These are phyloP conservation scores for Sphecodes monilicornis DNA, from an alignment of 2,888 invertebrate genomes.

Conservation along the genomic window DNA sequence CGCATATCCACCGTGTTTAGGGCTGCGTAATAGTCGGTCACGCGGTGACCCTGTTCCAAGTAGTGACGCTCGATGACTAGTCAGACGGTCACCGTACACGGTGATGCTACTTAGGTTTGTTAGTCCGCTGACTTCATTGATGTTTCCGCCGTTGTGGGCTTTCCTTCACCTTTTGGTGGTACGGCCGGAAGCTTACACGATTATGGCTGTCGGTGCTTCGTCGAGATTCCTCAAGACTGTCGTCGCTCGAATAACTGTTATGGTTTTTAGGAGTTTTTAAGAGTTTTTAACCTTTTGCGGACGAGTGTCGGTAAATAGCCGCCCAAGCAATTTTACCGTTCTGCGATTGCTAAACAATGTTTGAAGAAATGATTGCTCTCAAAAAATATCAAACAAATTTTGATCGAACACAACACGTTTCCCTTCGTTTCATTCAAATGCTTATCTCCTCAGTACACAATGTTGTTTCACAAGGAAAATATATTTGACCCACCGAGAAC, in stretches of 20 bases:
- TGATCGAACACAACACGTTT: no score
- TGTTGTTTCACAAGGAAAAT: no score
- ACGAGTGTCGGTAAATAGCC: no score
- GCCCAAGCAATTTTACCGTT: no score
- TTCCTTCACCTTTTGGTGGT: not conserved
- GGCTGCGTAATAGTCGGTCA: constrained; percentile 43
- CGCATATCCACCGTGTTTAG: constrained; percentile 48
- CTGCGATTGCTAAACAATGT: no score
- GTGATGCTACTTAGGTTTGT: not conserved
- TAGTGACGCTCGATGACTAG: constrained; percentile 39
- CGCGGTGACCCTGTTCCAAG: constrained; percentile 49
- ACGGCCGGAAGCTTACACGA: not conserved
- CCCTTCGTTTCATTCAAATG: no score
- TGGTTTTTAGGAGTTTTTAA: no score
- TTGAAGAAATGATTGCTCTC: no score
- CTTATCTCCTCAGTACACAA: no score
- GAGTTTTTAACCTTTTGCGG: no score
- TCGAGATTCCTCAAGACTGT: not conserved
- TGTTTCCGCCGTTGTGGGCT: not conserved
- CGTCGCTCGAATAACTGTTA: not conserved
- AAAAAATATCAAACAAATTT: no score
- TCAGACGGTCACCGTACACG: constrained; percentile 33
- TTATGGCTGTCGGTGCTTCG: not conserved
- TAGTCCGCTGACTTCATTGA: not conserved
- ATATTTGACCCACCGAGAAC: no score